phyloP scores from a whole-genome alignment of 1,140 invertebrate species.

The Magallana gigas region DNA sequence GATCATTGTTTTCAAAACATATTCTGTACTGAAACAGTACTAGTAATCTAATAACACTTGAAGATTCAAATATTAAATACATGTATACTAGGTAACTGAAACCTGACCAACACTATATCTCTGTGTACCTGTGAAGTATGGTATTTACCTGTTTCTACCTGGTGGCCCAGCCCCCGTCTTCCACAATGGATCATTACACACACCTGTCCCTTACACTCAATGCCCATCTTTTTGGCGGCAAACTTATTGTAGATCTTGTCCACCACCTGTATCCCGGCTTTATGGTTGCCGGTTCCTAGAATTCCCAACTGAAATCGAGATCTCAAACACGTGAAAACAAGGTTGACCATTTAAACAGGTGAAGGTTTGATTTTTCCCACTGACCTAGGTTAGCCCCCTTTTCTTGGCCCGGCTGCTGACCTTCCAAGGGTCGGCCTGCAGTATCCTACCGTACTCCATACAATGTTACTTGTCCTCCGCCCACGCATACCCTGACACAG shows the following conservation, averaged over 20 bases:
- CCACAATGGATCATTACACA: conserved; percentile 99
- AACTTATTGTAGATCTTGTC: conserved; percentile 99
- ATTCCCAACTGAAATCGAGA: conserved; percentile 87
- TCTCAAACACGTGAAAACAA: neutral
- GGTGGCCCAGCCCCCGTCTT: conserved; percentile 98
- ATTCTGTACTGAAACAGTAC: no score
- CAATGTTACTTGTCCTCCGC: conserved; percentile 99
- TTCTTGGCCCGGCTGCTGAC: conserved; percentile 95
- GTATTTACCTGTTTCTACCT: conserved; percentile 93
- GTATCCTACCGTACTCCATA: conserved; percentile 99
- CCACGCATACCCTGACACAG: conserved; percentile 92
- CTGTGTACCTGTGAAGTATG: neutral
- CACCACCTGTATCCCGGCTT: conserved; percentile 98
- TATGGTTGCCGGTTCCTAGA: conserved; percentile 99
- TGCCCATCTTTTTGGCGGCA: conserved; percentile 99
- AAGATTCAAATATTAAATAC: no score
- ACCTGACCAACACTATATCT: no score
- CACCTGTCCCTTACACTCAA: conserved; percentile 96
- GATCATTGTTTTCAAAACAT: neutral
- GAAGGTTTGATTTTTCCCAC: no score
- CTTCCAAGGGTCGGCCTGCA: conserved; percentile 99
- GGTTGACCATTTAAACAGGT: no score
- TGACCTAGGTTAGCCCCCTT: conserved; percentile 88
- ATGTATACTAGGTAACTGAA: no score
- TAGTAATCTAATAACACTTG: no score